phyloP scores from a whole-genome alignment of 1,140 invertebrate genomes.

The Dufourea novaeangliae region DNA sequence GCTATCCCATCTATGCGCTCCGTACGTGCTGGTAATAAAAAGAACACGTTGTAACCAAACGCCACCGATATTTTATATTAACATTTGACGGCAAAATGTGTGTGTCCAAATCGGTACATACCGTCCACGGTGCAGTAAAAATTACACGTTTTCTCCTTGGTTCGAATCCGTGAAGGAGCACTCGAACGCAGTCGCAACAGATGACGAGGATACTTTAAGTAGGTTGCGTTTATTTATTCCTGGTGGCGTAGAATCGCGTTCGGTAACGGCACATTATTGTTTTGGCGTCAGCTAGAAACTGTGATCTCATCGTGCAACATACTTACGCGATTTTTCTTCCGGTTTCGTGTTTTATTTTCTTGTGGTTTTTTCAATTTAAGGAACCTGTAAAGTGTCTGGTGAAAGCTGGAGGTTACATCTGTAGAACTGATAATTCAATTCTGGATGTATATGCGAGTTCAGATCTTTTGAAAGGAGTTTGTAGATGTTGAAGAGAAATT shows the following conservation, averaged over 20 bases:
- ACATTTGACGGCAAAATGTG: constrained; percentile 4
- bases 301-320: constrained; percentile 21
- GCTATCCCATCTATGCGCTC: constrained; percentile 3
- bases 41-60: background rate
- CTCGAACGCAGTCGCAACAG: constrained; percentile 28
- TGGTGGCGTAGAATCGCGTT: constrained; percentile 47
- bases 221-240: constrained; percentile 63
- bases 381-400: background rate
- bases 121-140: background rate
- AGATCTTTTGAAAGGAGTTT: no score
- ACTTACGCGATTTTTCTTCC: background rate
- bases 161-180: background rate
- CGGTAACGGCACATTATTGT: constrained; percentile 53
- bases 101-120: background rate
- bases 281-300: constrained; percentile 36
- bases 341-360: background rate
- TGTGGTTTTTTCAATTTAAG: background rate
- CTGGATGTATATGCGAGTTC: no score
- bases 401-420: background rate
- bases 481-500: no score
- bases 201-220: constrained; percentile 54
- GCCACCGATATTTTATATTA: constrained; percentile 3
- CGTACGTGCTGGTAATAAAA: constrained; percentile 24
- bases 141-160: constrained; percentile 1
- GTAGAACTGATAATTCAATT: no score